Percentiles rank a stretch among this genome's conserved stretches.
phyloP scores from a whole-genome alignment of 2,888 invertebrate genomes.

The Tachina lurida region DNA sequence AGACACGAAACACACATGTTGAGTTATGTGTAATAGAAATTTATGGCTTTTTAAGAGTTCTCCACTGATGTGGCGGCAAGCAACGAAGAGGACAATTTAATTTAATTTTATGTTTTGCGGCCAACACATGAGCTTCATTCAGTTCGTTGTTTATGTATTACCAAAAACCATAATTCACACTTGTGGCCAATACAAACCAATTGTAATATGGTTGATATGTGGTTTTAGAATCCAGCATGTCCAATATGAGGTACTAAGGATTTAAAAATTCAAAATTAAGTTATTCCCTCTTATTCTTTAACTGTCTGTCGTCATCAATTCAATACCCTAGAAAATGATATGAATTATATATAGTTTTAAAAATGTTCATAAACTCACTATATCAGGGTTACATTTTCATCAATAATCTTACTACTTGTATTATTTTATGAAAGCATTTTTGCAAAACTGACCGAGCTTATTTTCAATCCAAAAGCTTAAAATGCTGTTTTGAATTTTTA shows the following conservation, averaged over 20 bases:
- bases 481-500: not conserved
- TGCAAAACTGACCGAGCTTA: too few species aligned
- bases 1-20: conserved; percentile 47
- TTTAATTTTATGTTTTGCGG: conserved; percentile 77
- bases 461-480: too few species aligned
- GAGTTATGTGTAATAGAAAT: conserved; percentile 67
- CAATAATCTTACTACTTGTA: too few species aligned
- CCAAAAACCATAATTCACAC: conserved; percentile 76
- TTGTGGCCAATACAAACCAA: conserved; percentile 73
- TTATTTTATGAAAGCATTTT: too few species aligned
- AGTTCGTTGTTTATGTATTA: conserved; percentile 40
- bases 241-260: conserved; percentile 24
- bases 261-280: too few species aligned
- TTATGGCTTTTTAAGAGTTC: conserved; percentile 65
- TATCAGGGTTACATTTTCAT: too few species aligned
- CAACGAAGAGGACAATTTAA: conserved; percentile 80
- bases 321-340: too few species aligned
- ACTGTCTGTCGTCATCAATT: too few species aligned
- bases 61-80: conserved; percentile 74
- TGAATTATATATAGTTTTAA: too few species aligned
- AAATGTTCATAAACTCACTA: too few species aligned
- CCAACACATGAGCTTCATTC: conserved; percentile 51
- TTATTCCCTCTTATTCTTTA: too few species aligned
- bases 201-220: conserved; percentile 44
- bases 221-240: conserved; percentile 37